Base-by-base conservation (phyloP, 1,140 invertebrate species). In the Sweltsa coloradensis region DNA sequence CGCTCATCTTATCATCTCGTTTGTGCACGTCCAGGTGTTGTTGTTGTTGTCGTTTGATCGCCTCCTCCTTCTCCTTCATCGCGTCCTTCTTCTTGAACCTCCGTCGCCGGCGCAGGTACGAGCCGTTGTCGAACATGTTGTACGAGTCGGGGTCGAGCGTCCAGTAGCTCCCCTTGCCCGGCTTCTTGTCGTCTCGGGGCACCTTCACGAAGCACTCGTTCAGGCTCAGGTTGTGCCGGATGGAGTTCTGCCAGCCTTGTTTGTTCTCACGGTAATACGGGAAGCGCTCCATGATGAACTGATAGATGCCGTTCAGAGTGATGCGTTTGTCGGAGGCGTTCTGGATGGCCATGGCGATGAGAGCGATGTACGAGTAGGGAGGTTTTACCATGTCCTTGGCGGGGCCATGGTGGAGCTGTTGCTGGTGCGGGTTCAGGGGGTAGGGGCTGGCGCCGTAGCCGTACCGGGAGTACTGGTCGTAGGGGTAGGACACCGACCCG, bases 171-270 rank as follows among this genome's bases (percentile, higher is more conserved):
- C 95, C 94, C 65, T 98, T 98, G 0, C 90, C 90, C 0, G 89
- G 87, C 59, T 93, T 93, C 66, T 97, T 97, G 57, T 94, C 90
- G 58, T 92, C 76, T 47, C 85, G 59, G 25, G 88, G 78, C 41
- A 96, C 85, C 69, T 98, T 99, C 1, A 99, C 83, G 66, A 99
- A 99, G 64, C 96, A 99, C 66, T 99, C 96, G 70, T 99, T 99
- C 13, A 99, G 72, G 51, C 87, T 93, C 3, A 99, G 70, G 68
- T 99, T 99, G 65, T 99, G 93, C 29, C 93, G 73, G 47, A 96
- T 96, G 1, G 86, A 91, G 61, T 96, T 96, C 65, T 96, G 91
- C 89, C 89, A 92, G 42, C 88, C 81, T 64, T 96, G 91, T 61
- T 93, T 94, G 65, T 91, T 97, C 62, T 97, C 90, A n/a, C 94